Evolutionary conservation across 1,140 invertebrate species (phyloP).

Genomic region (Lasioglossum baleicum): DNA sequence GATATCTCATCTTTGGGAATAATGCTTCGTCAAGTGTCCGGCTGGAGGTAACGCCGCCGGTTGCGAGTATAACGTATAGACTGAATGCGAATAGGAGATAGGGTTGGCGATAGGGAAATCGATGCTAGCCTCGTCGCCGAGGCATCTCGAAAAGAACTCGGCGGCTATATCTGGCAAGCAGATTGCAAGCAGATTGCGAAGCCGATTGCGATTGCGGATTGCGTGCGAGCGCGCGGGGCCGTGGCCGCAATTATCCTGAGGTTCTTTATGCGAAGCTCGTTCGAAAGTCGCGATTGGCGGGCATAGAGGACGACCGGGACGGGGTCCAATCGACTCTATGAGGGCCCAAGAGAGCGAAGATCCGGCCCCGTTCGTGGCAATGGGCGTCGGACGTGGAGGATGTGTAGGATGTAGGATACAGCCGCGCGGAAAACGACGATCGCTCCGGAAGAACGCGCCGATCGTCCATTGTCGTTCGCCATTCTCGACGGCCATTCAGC

Average conservation of each 20-base stretch:
- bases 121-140: neutral
- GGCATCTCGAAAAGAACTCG: constrained; percentile 20
- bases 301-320: constrained; percentile 14
- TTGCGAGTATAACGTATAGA: neutral
- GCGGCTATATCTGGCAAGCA: neutral
- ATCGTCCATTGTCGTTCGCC: constrained; percentile 58
- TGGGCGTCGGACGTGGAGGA: constrained; percentile 20
- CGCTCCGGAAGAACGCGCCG: constrained; percentile 59
- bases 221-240: constrained; percentile 23
- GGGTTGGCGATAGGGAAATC: neutral
- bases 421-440: constrained; percentile 43
- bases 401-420: neutral
- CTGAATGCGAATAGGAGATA: neutral
- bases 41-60: neutral
- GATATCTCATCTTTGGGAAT: constrained; percentile 24
- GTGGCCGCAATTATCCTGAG: constrained; percentile 43
- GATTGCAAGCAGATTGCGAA: constrained; percentile 19
- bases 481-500: constrained; percentile 55
- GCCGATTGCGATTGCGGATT: constrained; percentile 6
- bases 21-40: constrained; percentile 14
- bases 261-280: constrained; percentile 43
- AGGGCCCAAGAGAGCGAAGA: constrained; percentile 69
- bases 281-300: constrained; percentile 55
- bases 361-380: constrained; percentile 65
- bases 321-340: constrained; percentile 55